These are phyloP conservation scores for Anas bernieri DNA, from an alignment of 2,797 vertebrate species.

Conservation along the genomic window DNA sequence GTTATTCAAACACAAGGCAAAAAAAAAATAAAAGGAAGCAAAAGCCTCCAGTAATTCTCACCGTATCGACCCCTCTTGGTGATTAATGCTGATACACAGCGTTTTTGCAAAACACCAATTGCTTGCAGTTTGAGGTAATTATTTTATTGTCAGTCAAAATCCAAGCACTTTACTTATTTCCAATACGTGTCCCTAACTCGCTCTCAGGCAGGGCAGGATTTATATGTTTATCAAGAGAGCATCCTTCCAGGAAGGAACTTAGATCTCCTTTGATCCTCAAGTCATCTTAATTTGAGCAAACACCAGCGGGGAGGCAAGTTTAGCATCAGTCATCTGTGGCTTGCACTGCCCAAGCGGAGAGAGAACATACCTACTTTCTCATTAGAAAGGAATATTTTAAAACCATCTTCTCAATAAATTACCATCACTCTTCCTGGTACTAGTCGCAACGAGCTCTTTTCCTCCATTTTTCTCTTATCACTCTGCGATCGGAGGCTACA, in stretches of 20 bases:
- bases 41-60: constrained; percentile 5
- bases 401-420: not conserved
- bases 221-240: not conserved
- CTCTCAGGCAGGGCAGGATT: not conserved
- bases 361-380: not conserved
- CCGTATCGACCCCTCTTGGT: not conserved
- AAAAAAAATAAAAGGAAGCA: not conserved
- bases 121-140: constrained; percentile 30
- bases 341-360: not conserved
- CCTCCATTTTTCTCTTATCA: not conserved
- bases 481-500: not conserved
- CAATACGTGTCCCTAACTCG: not conserved
- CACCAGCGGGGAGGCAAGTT: not conserved
- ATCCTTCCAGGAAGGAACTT: not conserved
- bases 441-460: not conserved
- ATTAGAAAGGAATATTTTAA: not conserved
- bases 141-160: constrained; percentile 18
- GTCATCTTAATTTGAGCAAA: not conserved
- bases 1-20: not conserved
- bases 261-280: constrained; percentile 18
- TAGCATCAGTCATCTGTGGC: not conserved
- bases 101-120: constrained; percentile 3
- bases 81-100: constrained; percentile 26
- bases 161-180: constrained; percentile 23
- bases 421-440: not conserved